Percentiles rank a stretch among this genome's conserved stretches.
Evolutionary conservation across 2,888 invertebrate species (phyloP).

Genomic region (Flexamia atlantica): DNA sequence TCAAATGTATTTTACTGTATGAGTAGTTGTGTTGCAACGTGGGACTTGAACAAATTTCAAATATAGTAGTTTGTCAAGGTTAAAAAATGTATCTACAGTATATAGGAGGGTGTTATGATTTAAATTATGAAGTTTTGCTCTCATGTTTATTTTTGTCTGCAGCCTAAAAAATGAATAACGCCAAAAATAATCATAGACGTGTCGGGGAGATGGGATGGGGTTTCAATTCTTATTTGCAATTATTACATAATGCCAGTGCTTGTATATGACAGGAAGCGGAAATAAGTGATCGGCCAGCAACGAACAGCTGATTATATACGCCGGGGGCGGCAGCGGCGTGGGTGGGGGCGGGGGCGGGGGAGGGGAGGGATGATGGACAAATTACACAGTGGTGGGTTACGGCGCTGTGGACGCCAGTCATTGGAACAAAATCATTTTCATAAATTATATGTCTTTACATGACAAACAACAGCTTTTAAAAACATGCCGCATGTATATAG

Average conservation of each 20-base stretch:
- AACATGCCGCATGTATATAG: background rate
- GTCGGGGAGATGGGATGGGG: background rate
- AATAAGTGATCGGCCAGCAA: slow-evolving; percentile 19
- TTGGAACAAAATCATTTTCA: slow-evolving; percentile 33
- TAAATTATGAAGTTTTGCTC: too few relatives aligned
- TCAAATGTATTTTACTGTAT: too few relatives aligned
- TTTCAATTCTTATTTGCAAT: slow-evolving; percentile 22
- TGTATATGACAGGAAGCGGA: slow-evolving; percentile 36
- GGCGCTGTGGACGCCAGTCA: background rate
- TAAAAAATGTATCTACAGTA: too few relatives aligned
- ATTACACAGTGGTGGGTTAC: background rate
- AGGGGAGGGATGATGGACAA: slow-evolving; percentile 27
- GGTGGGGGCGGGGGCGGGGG: background rate
- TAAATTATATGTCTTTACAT: slow-evolving; percentile 26
- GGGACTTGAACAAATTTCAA: too few relatives aligned
- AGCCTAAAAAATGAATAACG: too few relatives aligned
- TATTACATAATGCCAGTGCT: slow-evolving; percentile 14
- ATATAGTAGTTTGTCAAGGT: too few relatives aligned
- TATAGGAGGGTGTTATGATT: too few relatives aligned
- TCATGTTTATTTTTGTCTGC: too few relatives aligned
- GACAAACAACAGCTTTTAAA: background rate
- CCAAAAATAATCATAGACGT: too few relatives aligned
- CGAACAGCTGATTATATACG: slow-evolving; percentile 24
- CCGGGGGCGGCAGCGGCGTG: background rate
- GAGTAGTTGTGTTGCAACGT: too few relatives aligned